Conservation (phyloP, 2,888 invertebrate genomes). For the Torymus tubicola region DNA sequence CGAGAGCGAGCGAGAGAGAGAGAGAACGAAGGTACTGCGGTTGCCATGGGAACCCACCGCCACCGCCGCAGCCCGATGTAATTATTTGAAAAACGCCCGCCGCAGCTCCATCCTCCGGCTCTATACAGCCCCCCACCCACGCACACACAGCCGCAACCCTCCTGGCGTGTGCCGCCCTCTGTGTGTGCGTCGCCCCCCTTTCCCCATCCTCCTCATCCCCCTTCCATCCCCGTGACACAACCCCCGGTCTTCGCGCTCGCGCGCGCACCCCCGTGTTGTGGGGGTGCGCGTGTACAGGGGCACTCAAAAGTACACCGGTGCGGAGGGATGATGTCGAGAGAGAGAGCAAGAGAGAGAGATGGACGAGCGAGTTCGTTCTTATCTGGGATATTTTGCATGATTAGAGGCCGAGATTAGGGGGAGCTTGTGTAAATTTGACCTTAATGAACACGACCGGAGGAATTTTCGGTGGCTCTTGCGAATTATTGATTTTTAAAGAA, state of each 20-base stretch:
- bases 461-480: too few relatives aligned
- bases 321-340: too few relatives aligned
- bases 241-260: slow-evolving; percentile 68
- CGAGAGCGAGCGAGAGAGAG: slow-evolving; percentile 54
- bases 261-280: slow-evolving; percentile 34
- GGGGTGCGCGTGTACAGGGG: slow-evolving; percentile 61
- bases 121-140: slow-evolving; percentile 58
- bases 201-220: slow-evolving; percentile 21
- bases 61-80: slow-evolving; percentile 74
- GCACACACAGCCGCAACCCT: neutral
- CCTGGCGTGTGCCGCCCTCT: neutral
- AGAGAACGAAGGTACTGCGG: slow-evolving; percentile 73
- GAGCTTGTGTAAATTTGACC: neutral
- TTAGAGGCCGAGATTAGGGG: neutral
- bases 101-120: slow-evolving; percentile 69
- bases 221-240: slow-evolving; percentile 58
- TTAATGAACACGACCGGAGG: too few relatives aligned
- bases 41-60: slow-evolving; percentile 75
- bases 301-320: slow-evolving; percentile 49
- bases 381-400: neutral
- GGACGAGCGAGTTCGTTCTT: neutral
- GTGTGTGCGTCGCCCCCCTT: neutral
- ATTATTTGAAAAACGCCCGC: slow-evolving; percentile 77
- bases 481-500: too few relatives aligned
- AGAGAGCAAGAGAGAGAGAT: too few relatives aligned